Conservation (phyloP, 1,140 invertebrate genomes). For the Melipona quadrifasciata region DNA sequence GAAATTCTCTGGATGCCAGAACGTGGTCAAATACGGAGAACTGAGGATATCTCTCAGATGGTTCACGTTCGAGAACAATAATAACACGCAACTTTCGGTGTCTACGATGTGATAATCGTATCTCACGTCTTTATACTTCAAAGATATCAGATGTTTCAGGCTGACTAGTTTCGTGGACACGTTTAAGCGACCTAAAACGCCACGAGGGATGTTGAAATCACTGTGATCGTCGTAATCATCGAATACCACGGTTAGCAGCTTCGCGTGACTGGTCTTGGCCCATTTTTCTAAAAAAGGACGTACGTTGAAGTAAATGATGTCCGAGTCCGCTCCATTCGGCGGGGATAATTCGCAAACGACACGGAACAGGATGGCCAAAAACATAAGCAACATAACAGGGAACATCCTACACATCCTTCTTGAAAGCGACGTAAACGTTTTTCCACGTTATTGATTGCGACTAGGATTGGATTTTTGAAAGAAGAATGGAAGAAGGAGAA, state of each 20-base stretch:
- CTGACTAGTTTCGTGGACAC: slow-evolving; percentile 1
- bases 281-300: slow-evolving; percentile 28
- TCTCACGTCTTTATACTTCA: not conserved
- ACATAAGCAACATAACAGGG: not conserved
- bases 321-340: not conserved
- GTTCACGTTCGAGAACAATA: not conserved
- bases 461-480: not conserved
- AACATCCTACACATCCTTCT: not conserved
- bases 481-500: not conserved
- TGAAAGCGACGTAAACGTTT: too few species aligned
- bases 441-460: not conserved
- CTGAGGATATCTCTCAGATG: slow-evolving; percentile 3
- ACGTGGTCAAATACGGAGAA: slow-evolving; percentile 13
- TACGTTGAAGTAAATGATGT: not conserved
- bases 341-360: not conserved
- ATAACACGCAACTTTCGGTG: slow-evolving; percentile 12
- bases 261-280: not conserved
- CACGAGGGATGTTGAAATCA: not conserved
- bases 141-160: not conserved
- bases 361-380: not conserved
- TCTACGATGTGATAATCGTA: not conserved
- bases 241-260: slow-evolving; percentile 28
- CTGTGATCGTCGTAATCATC: slow-evolving; percentile 1
- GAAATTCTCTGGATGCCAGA: slow-evolving; percentile 42
- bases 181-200: not conserved